Conservation (phyloP, 2,888 invertebrate species). For the Campopleginae sp. region DNA sequence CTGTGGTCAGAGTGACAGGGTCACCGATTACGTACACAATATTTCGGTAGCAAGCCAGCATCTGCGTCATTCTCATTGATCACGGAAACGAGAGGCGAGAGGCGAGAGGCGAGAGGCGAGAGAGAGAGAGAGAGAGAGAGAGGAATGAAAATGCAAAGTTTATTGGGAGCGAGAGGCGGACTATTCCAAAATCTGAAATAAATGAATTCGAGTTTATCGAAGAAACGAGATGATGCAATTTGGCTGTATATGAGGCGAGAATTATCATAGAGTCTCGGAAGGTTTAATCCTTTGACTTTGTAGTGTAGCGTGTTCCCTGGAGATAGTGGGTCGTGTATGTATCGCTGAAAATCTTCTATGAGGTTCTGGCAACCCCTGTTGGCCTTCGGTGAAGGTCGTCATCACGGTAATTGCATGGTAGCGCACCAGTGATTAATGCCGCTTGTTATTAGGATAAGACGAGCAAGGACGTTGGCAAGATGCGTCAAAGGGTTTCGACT, state of each 20-base stretch:
- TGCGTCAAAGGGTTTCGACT: constrained; percentile 73
- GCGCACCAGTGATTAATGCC: constrained; percentile 79
- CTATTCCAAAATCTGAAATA: neutral
- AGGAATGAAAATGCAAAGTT: neutral
- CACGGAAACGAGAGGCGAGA: constrained; percentile 70
- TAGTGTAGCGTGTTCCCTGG: constrained; percentile 60
- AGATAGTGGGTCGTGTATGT: constrained; percentile 45
- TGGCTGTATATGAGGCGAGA: constrained; percentile 31
- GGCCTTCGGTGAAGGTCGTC: constrained; percentile 67
- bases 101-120: neutral
- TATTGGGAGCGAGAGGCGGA: too few relatives aligned
- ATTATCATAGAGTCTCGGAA: constrained; percentile 37
- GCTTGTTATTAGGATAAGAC: constrained; percentile 79
- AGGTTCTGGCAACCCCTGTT: neutral
- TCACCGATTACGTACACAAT: constrained; percentile 84
- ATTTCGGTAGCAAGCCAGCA: constrained; percentile 81
- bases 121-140: neutral
- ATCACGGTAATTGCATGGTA: constrained; percentile 79
- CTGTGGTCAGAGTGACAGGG: constrained; percentile 84
- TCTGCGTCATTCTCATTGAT: constrained; percentile 83
- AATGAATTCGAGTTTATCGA: neutral
- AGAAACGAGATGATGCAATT: constrained; percentile 32
- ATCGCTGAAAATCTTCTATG: constrained; percentile 64
- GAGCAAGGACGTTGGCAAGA: constrained; percentile 74
- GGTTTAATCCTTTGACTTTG: constrained; percentile 72